A percentile compares a stretch with the other conserved stretches of the same genome.
These are phyloP conservation scores for Physocephala rufipes DNA, from an alignment of 2,888 invertebrate species.

Conservation along the genomic window DNA sequence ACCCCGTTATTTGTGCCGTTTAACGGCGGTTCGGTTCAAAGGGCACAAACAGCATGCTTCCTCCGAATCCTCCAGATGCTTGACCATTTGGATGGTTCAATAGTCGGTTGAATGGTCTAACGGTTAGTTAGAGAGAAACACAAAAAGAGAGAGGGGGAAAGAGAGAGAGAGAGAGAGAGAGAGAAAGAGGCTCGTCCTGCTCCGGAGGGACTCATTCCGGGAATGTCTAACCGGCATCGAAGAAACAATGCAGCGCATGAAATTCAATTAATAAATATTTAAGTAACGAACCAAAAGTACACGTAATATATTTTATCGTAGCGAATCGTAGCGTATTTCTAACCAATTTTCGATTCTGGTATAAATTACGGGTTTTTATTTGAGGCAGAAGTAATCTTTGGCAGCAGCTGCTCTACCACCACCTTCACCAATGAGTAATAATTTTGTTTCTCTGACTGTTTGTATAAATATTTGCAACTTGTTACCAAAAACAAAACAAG, in stretches of 20 bases:
- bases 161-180: no score
- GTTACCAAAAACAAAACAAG: slow-evolving; percentile 2
- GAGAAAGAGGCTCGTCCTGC: not conserved
- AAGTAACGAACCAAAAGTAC: slow-evolving; percentile 1
- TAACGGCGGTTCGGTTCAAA: slow-evolving; percentile 27
- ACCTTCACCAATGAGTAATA: no score
- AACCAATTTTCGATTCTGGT: not conserved
- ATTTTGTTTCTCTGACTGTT: no score
- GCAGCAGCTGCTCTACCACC: no score
- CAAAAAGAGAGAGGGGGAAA: no score
- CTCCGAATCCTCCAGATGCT: no score
- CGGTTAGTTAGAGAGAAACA: no score
- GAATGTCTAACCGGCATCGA: not conserved
- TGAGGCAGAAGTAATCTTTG: slow-evolving; percentile 7
- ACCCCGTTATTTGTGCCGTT: slow-evolving; percentile 28
- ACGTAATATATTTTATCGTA: no score
- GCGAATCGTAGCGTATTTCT: not conserved
- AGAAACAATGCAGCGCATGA: slow-evolving; percentile 10
- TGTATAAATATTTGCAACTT: slow-evolving; percentile 27
- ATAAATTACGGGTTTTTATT: slow-evolving; percentile 20
- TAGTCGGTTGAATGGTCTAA: no score
- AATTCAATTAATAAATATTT: slow-evolving; percentile 25
- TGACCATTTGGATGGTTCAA: no score
- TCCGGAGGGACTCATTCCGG: slow-evolving; percentile 15
- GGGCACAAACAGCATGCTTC: not conserved